A percentile compares a stretch with the other conserved stretches of the same genome.
These are phyloP conservation scores for Radopholus similis DNA, from an alignment of 1,140 invertebrate genomes.

Conservation along the genomic window DNA sequence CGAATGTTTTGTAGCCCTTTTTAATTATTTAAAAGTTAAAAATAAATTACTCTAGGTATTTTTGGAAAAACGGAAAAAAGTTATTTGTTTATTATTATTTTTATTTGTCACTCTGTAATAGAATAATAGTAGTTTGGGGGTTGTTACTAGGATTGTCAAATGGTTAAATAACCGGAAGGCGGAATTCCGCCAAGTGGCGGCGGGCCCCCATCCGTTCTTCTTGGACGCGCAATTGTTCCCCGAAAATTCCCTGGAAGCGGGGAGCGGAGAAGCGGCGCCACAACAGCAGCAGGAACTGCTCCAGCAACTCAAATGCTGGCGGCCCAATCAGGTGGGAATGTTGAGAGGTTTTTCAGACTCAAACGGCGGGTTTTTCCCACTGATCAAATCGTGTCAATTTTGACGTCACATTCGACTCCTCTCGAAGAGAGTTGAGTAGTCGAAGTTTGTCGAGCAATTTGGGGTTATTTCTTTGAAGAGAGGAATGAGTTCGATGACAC, in stretches of 20 bases:
- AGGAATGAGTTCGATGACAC: no score
- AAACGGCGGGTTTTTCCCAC: neutral
- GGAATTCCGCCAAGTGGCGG: slow-evolving; percentile 52
- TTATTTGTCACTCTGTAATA: no score
- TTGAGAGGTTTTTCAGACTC: neutral
- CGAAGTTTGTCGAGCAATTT: no score
- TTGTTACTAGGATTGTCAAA: no score
- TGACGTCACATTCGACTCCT: neutral
- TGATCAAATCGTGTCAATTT: neutral
- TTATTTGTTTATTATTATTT: no score
- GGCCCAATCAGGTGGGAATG: slow-evolving; percentile 68
- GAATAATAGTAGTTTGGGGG: no score
- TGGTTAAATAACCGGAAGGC: no score
- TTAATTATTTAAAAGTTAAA: no score
- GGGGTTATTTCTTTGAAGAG: no score
- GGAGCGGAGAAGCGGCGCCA: neutral
- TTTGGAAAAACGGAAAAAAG: no score
- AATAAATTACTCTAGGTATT: no score
- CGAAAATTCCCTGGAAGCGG: neutral
- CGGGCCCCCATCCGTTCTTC: slow-evolving; percentile 45
- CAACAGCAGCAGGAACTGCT: slow-evolving; percentile 64
- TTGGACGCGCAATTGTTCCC: slow-evolving; percentile 1
- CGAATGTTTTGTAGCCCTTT: no score
- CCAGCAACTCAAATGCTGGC: slow-evolving; percentile 75
- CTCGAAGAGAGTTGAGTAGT: neutral